Base-by-base conservation (phyloP, 37 sponge, comb jelly and placozoan species). In the Chondrosia reniformis region DNA sequence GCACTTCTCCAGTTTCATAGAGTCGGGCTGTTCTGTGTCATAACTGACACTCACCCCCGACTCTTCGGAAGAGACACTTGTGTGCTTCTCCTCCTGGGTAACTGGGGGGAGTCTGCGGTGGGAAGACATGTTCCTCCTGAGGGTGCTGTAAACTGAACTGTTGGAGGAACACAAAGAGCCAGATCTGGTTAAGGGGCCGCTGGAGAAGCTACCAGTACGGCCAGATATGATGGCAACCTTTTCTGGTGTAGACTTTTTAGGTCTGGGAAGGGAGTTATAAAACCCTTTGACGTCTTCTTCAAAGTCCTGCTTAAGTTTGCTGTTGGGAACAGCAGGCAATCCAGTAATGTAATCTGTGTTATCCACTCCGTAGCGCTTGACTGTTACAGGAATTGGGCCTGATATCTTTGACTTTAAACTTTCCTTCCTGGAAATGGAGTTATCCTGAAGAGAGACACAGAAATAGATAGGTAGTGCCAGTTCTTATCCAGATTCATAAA, bases 31-130 rank as follows among this genome's bases (percentile, higher is more conserved):
- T 21, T 90, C 91, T 31, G 69, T 67, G 55, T 91, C 91, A 78
- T 81, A 91, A 25, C 87, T 81, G 34, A 91, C 81, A 22, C 91
- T 82, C 33, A 86, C 84, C 21, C 91, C 91, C 1, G 87, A 86
- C 80, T 91, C 91, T 79, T 83, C 84, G 0, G 91, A 91, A 5
- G 81, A 63, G 1, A 80, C 74, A 63, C 87, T 85, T 13, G 75
- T 62, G 75, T 91, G 91, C 58, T 82, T 83, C 39, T 75, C 74
- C 1, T 38, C 63, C 3, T 2, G 44, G 8, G 41, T 24, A 25
- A 39, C 21, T 19, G 72, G 43, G n/a, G 41, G 72, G 41, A 39
- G 2, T 2, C 4, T 69, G 24, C 72, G 72, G 12, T 40, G 32
- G 4, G 40, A 25, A 2, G 39, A 44, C 72, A 69, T 69, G 22